phyloP scores from a whole-genome alignment of 2,797 vertebrate genomes.

The Parauchenoglanis punctatus region DNA sequence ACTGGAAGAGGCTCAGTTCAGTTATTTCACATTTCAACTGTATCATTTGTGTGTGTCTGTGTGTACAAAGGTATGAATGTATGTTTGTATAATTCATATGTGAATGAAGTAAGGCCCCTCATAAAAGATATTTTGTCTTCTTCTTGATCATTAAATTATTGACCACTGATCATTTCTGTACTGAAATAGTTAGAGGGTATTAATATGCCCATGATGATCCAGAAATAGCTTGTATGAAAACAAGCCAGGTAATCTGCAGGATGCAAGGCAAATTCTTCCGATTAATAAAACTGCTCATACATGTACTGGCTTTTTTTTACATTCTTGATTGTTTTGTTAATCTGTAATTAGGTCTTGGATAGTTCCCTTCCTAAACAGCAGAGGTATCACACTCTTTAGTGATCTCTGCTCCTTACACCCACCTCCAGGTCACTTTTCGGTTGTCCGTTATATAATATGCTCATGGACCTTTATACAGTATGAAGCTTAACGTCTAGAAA shows the following conservation, averaged over 20 bases:
- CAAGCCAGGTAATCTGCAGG: background rate
- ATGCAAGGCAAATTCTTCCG: background rate
- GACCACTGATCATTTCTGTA: background rate
- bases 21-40: background rate
- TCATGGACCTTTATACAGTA: too few species aligned
- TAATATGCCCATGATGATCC: background rate
- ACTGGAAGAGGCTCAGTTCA: background rate
- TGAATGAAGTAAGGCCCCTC: background rate
- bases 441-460: too few species aligned
- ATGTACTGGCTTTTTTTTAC: background rate
- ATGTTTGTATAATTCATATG: background rate
- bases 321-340: too few species aligned
- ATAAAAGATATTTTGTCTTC: background rate
- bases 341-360: too few species aligned
- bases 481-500: background rate
- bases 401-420: too few species aligned
- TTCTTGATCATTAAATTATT: background rate
- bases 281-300: background rate
- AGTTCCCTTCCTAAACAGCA: background rate
- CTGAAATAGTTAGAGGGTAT: background rate
- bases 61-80: background rate
- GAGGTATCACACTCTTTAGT: too few species aligned
- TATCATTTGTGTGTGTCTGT: background rate
- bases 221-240: background rate
- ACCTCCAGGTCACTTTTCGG: background rate